These are phyloP conservation scores for Rhinoptilus africanus DNA, from an alignment of 2,113 vertebrate species.

Conservation along the genomic window DNA sequence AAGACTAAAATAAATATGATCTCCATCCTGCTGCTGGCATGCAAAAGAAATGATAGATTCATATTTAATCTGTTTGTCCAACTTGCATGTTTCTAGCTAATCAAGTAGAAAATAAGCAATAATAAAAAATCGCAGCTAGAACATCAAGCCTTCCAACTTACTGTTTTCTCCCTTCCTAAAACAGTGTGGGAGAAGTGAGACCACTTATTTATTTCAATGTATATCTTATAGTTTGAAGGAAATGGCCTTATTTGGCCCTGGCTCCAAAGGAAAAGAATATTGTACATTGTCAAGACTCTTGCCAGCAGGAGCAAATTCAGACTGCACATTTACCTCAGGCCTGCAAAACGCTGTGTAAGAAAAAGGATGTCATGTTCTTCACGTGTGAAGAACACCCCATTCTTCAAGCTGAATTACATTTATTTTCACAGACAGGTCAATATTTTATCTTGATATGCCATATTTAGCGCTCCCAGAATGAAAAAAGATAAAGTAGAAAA, in stretches of 20 bases:
- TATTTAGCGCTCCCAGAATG: neutral
- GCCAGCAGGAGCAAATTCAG: neutral
- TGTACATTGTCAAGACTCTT: neutral
- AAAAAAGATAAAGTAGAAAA: constrained; percentile 37
- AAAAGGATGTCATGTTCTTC: neutral
- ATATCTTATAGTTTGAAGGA: neutral
- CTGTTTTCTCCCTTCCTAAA: neutral
- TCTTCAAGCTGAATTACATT: constrained; percentile 25
- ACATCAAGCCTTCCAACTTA: neutral
- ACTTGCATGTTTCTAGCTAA: neutral
- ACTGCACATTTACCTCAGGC: neutral
- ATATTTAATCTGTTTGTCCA: neutral
- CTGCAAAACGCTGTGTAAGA: neutral
- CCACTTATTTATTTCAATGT: neutral
- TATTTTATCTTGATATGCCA: constrained; percentile 49
- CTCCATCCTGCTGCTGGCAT: neutral
- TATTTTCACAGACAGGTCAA: constrained; percentile 33
- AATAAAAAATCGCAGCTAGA: neutral
- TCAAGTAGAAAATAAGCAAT: neutral
- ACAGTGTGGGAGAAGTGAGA: neutral
- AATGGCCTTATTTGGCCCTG: neutral
- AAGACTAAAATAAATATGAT: neutral
- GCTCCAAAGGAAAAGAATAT: neutral
- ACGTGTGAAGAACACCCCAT: neutral
- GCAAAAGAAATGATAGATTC: neutral